Percentiles rank a stretch among this genome's conserved stretches.
These are phyloP conservation scores for Lucilia sericata DNA, from an alignment of 1,140 invertebrate species.

Conservation along the genomic window DNA sequence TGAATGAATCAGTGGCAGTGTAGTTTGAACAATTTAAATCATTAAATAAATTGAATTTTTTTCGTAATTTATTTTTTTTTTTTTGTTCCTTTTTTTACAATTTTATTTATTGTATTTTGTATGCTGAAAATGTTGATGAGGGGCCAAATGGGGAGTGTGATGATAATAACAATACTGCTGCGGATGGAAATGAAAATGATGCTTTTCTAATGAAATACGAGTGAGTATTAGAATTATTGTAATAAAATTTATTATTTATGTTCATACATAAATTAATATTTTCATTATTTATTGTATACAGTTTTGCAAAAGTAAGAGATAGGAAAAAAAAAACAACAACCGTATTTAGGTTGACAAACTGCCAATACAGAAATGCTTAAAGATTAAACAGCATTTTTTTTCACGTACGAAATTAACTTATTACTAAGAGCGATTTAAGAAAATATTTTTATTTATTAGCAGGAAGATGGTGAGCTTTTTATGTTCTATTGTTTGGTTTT, in stretches of 20 bases:
- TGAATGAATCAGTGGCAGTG: slow-evolving; percentile 22
- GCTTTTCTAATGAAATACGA: not conserved
- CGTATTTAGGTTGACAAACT: not conserved
- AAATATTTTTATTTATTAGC: too few relatives aligned
- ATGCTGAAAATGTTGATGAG: not conserved
- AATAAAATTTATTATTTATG: not conserved
- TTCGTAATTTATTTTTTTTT: not conserved
- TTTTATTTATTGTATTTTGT: slow-evolving; percentile 4
- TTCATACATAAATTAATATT: not conserved
- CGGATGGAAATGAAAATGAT: not conserved
- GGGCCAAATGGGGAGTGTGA: not conserved
- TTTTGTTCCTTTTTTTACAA: not conserved
- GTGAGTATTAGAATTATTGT: not conserved
- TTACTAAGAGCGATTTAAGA: too few relatives aligned
- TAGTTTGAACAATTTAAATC: slow-evolving; percentile 26
- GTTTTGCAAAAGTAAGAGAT: not conserved
- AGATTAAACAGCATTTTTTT: too few relatives aligned
- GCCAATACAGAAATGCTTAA: too few relatives aligned
- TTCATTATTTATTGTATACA: not conserved
- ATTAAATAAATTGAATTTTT: slow-evolving; percentile 25
- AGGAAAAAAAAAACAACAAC: not conserved
- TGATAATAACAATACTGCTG: not conserved
- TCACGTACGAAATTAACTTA: too few relatives aligned
- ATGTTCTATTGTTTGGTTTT: too few relatives aligned
- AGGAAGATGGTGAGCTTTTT: too few relatives aligned